These are phyloP conservation scores for Loris lydekkerianus DNA, from an alignment of 2,797 vertebrate genomes.

Conservation along the genomic window DNA sequence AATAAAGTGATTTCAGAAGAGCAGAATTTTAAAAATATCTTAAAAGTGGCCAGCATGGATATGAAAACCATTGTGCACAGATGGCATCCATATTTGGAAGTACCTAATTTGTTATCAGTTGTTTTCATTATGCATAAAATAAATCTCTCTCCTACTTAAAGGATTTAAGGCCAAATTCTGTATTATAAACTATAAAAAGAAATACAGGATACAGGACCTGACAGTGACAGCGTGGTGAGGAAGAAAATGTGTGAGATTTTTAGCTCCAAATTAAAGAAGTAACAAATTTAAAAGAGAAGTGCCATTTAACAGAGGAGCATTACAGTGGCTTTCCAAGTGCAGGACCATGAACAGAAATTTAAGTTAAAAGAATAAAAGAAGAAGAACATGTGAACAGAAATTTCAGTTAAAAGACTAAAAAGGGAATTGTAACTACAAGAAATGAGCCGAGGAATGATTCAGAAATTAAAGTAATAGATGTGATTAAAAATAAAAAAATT, in stretches of 20 bases:
- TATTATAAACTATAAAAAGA: not conserved
- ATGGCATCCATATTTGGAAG: slow-evolving; percentile 27
- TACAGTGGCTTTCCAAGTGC: not conserved
- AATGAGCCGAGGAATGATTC: not conserved
- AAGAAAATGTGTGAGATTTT: slow-evolving; percentile 59
- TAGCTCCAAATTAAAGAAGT: slow-evolving; percentile 20
- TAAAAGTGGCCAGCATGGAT: not conserved
- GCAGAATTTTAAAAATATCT: slow-evolving; percentile 41
- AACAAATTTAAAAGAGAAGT: slow-evolving; percentile 5
- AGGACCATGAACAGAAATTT: not conserved
- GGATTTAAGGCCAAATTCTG: slow-evolving; percentile 14
- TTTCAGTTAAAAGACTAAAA: slow-evolving; percentile 26
- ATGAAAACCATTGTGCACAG: slow-evolving; percentile 29
- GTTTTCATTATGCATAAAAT: slow-evolving; percentile 52
- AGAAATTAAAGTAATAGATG: slow-evolving; percentile 41
- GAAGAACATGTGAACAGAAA: not conserved
- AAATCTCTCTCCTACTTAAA: not conserved
- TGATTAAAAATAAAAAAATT: not conserved
- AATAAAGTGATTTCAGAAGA: slow-evolving; percentile 28
- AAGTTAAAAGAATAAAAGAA: slow-evolving; percentile 20
- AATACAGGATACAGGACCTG: not conserved
- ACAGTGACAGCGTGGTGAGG: not conserved
- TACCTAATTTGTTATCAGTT: slow-evolving; percentile 14
- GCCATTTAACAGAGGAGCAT: slow-evolving; percentile 28
- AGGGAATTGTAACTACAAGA: not conserved